phyloP scores from a whole-genome alignment of 2,113 vertebrate species.

The Macquaria ambigua region DNA sequence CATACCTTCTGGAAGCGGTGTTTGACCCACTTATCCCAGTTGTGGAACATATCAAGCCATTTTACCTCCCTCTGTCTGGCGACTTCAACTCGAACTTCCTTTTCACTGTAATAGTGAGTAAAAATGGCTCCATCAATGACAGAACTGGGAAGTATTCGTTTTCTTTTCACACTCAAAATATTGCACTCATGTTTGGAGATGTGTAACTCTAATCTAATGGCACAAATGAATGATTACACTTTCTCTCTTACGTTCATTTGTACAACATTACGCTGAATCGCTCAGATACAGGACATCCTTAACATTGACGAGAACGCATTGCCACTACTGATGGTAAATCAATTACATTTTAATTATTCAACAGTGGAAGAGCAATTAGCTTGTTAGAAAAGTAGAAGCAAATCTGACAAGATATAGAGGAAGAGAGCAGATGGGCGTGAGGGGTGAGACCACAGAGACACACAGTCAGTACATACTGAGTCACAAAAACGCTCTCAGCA shows the following conservation, averaged over 20 bases:
- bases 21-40: slow-evolving; percentile 94
- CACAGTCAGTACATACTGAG: slow-evolving; percentile 68
- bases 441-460: slow-evolving; percentile 43
- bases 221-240: background rate
- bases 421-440: slow-evolving; percentile 41
- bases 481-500: slow-evolving; percentile 76
- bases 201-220: background rate
- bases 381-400: slow-evolving; percentile 45
- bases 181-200: background rate
- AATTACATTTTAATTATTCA: slow-evolving; percentile 70
- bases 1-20: slow-evolving; percentile 92
- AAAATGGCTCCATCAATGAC: slow-evolving; percentile 7
- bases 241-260: background rate
- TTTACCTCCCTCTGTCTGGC: slow-evolving; percentile 92
- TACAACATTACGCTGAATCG: background rate
- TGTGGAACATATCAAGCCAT: slow-evolving; percentile 93
- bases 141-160: background rate
- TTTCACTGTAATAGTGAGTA: slow-evolving; percentile 82
- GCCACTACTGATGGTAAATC: slow-evolving; percentile 40
- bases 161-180: slow-evolving; percentile 13
- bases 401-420: slow-evolving; percentile 40
- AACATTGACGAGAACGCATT: background rate
- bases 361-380: slow-evolving; percentile 52
- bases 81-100: slow-evolving; percentile 88
- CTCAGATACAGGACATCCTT: background rate